These are phyloP conservation scores for Cantharis nigra DNA, from an alignment of 2,888 invertebrate species.

Conservation along the genomic window DNA sequence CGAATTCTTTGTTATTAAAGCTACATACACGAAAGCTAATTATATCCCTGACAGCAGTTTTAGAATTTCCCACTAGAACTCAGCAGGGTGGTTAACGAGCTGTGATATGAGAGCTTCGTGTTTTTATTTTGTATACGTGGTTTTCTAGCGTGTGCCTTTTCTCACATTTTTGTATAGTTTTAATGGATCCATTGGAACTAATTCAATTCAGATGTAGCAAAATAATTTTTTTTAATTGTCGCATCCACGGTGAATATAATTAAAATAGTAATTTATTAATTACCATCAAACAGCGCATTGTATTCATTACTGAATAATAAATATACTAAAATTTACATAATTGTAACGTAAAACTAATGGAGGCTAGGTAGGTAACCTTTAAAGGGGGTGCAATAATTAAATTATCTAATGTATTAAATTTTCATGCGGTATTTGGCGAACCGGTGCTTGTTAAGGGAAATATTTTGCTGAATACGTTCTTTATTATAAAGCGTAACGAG, in stretches of 20 bases:
- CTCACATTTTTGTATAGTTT: constrained; percentile 8
- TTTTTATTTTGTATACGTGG: constrained; percentile 27
- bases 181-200: constrained; percentile 2
- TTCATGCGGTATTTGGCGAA: constrained; percentile 19
- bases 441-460: constrained; percentile 13
- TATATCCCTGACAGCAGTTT: constrained; percentile 37
- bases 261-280: not conserved
- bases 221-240: not conserved
- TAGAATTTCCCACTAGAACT: constrained; percentile 34
- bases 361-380: not conserved
- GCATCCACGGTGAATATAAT: not conserved
- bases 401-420: constrained; percentile 22
- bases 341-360: not conserved
- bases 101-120: constrained; percentile 27
- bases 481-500: constrained; percentile 18
- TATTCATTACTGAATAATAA: constrained; percentile 1
- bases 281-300: not conserved
- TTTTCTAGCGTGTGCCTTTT: constrained; percentile 9
- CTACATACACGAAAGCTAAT: constrained; percentile 37
- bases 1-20: constrained; percentile 27
- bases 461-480: constrained; percentile 23
- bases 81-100: constrained; percentile 30
- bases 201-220: not conserved
- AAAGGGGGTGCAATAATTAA: constrained; percentile 22
- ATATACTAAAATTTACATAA: constrained; percentile 2